Base-by-base conservation (phyloP, 2,113 vertebrate species). In the Bubo blakistoni region DNA sequence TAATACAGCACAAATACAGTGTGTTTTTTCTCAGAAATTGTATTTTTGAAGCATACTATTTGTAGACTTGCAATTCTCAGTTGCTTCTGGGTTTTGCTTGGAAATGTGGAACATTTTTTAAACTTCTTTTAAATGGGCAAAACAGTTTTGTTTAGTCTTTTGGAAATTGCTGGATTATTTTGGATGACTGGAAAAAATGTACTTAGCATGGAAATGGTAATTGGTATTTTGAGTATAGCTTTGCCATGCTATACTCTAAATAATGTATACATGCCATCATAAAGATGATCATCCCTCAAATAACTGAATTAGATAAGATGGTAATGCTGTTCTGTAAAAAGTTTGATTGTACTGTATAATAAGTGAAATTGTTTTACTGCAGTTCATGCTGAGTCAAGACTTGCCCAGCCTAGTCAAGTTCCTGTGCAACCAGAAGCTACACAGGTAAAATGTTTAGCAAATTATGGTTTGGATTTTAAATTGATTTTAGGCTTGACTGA, bases 331-430 rank as follows among this genome's bases (percentile, higher is more conserved):
- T 79, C 34, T 90, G 11, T 90, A 24, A 71, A 92, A 74, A 3
- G 11, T 21, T 80, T 85, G 26, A 29, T 70, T 92, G 29, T 55
- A 27, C 27, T 32, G 0, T 78, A 27, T 91, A 90, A 36, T 91
- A 87, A 90, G 16, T 84, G 67, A 72, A 57, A 40, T 93, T 92
- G 20, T 66, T 97, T 76, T 88, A 65, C 84, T 97, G 93, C 95
- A 99, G 99, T 98, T 97, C 99, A 98, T 96, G 96, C 99, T 86
- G 99, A 99, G 97, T 98, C 98, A 91, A 98, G 99, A 98, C 98
- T 99, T 97, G 96, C 99, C 88, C 99, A 99, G 61, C 97, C 99
- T 85, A 98, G 88, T 96, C 97, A 98, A 91, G 98, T 99, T 97
- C 92, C 99, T 87, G 98, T 99, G 96, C 98, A 98, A 92, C 98